Conservation (phyloP, 2,113 vertebrate species). For the human (Homo sapiens) region GRCh38 chr6:122140501-122141000, state of each 20-base stretch:
- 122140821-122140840: neutral
- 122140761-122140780: neutral
- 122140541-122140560: neutral
- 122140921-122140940: neutral
- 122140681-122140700: too few relatives aligned
- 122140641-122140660: neutral
- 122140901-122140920: neutral
- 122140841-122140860: neutral
- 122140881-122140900: neutral
- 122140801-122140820: neutral
- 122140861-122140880: neutral
- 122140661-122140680: neutral
- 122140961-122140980: neutral
- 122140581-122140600: neutral
- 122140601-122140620: neutral
- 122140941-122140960: neutral
- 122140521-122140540: neutral
- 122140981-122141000: neutral
- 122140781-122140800: neutral
- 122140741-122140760: neutral
- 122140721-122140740: too few relatives aligned
- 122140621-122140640: neutral
- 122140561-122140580: neutral
- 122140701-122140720: too few relatives aligned
- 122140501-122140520: neutral